A percentile compares a stretch with the other conserved stretches of the same genome.
phyloP scores from a whole-genome alignment of 1,140 invertebrate species.

The Drosophila serrata region DNA sequence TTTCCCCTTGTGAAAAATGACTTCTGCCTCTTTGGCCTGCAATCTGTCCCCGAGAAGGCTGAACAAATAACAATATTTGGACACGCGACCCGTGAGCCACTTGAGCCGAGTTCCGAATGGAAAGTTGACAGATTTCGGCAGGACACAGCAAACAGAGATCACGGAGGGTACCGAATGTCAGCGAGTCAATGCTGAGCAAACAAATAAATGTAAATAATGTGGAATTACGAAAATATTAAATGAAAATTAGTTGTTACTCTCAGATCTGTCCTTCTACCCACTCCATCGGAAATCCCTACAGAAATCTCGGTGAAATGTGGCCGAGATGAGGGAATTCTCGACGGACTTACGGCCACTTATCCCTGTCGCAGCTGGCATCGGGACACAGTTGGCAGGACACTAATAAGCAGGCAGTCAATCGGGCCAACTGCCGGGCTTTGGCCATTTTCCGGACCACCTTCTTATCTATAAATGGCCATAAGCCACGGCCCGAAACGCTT shows the following conservation, averaged over 20 bases:
- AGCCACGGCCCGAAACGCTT: conserved; percentile 64
- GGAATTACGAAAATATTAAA: conserved; percentile 76
- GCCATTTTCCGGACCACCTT: conserved; percentile 47
- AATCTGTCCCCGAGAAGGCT: conserved; percentile 52
- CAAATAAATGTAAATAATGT: conserved; percentile 80
- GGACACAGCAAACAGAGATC: conserved; percentile 42
- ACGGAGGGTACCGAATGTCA: conserved; percentile 55
- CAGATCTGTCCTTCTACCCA: not conserved
- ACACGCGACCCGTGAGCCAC: conserved; percentile 73
- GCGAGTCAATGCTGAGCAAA: conserved; percentile 76
- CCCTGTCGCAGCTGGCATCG: conserved; percentile 67
- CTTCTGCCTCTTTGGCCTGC: conserved; percentile 1
- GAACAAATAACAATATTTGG: conserved; percentile 69
- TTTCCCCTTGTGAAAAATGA: conserved; percentile 8
- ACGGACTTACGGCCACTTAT: conserved; percentile 72
- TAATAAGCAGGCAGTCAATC: conserved; percentile 75
- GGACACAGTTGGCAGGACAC: conserved; percentile 50
- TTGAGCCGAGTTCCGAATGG: conserved; percentile 54
- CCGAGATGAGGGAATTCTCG: conserved; percentile 22
- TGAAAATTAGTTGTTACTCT: conserved; percentile 58
- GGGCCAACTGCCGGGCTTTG: conserved; percentile 43
- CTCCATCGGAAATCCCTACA: conserved; percentile 6
- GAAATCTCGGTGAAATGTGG: conserved; percentile 28
- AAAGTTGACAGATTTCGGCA: conserved; percentile 75
- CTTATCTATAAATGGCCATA: conserved; percentile 82